These are phyloP conservation scores for Deroptyus accipitrinus DNA, from an alignment of 2,113 vertebrate genomes.

Conservation along the genomic window DNA sequence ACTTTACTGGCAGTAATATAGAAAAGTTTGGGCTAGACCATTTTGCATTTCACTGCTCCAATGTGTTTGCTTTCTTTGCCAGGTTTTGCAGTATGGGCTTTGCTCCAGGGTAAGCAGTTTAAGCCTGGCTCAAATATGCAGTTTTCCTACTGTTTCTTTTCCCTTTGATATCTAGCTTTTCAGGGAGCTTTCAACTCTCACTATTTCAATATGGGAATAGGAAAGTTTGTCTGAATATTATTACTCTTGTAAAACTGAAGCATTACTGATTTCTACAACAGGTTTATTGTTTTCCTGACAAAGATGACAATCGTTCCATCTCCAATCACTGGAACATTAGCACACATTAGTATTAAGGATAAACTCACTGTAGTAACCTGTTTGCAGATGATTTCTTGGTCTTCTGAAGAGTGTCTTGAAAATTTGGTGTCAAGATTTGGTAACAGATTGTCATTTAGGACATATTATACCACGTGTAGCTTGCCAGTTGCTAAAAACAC, in stretches of 20 bases:
- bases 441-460: not conserved
- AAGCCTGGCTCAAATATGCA: not conserved
- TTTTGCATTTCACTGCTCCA: not conserved
- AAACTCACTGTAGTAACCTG: not conserved
- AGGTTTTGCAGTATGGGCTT: not conserved
- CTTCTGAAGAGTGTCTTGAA: not conserved
- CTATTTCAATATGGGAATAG: not conserved
- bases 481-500: not conserved
- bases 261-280: not conserved
- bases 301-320: not conserved
- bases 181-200: not conserved
- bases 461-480: not conserved
- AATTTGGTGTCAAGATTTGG: not conserved
- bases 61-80: not conserved
- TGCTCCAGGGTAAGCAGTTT: not conserved
- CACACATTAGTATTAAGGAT: not conserved
- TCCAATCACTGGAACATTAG: not conserved
- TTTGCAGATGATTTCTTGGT: not conserved
- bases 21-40: not conserved
- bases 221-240: not conserved
- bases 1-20: not conserved
- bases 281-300: not conserved
- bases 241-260: not conserved
- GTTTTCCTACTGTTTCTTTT: not conserved
- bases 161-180: not conserved